Base-by-base conservation (phyloP, 1,140 invertebrate species). In the Ladona fulva region DNA sequence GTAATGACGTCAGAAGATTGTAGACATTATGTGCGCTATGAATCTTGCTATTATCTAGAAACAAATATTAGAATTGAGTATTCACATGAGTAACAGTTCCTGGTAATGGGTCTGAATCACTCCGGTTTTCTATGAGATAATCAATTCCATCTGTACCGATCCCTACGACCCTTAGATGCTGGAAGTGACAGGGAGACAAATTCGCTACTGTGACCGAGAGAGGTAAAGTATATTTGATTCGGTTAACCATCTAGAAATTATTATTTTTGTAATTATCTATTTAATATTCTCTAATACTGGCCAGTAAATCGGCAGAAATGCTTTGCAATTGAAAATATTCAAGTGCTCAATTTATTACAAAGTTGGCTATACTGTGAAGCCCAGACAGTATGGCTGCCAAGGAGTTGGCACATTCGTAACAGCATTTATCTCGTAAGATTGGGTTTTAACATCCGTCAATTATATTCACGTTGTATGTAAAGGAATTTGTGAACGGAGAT, bases 121-220 rank as follows among this genome's bases (percentile, higher is more conserved):
- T 37, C 29, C 29, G 8, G 29, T 66, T 19, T 66, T 66, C n/a
- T 66, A 66, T 66, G 52, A 66, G 14, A 66, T 66, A 66, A 66
- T 66, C 52, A 66, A 22, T 66, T 66, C n/a, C 52, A 66, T 66
- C n/a, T 66, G 52, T 12, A 16, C 52, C 14, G 14, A 66, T 22
- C 52, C 14, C 52, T 66, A 6, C n/a, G n/a, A 66, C 52, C 52
- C 52, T 22, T 12, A 19, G 52, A 16, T 16, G n/a, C 52, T 66
- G 52, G 52, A 66, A 66, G 52, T 66, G 52, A 66, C 52, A 66
- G 52, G n/a, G 52, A 66, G 52, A 66, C 52, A 66, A 66, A 16
- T 66, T 16, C 52, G 14, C 52, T 66, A 66, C 52, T 66, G 14
- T 66, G 29, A 37, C 29, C 8, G 29, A 37, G 29, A 37, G 29